These are phyloP conservation scores for Acipenser transmontanus DNA, from an alignment of 2,797 vertebrate species.

Conservation along the genomic window DNA sequence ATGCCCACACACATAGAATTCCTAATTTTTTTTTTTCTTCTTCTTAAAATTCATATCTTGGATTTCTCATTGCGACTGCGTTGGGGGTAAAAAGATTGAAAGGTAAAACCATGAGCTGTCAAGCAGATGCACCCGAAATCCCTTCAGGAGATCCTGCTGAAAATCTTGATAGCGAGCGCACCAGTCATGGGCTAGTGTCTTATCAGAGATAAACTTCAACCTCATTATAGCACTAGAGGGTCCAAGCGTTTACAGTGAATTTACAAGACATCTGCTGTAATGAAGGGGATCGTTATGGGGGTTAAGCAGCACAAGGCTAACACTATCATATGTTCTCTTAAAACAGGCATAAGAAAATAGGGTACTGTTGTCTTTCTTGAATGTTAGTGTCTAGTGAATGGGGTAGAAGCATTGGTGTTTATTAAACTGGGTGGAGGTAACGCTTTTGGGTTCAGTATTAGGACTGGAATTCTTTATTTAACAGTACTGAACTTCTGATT, in stretches of 20 bases:
- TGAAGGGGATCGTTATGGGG: constrained; percentile 13
- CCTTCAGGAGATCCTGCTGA: constrained; percentile 13
- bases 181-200: not conserved
- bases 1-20: too few relatives aligned
- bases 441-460: too few relatives aligned
- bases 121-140: not conserved
- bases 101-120: constrained; percentile 8
- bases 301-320: not conserved
- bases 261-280: constrained; percentile 6
- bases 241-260: constrained; percentile 5
- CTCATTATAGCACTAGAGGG: constrained; percentile 13
- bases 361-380: not conserved
- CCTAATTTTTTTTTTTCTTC: too few relatives aligned
- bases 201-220: constrained; percentile 11
- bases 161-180: constrained; percentile 1
- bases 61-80: too few relatives aligned
- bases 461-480: too few relatives aligned
- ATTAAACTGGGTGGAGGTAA: too few relatives aligned
- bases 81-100: not conserved
- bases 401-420: too few relatives aligned
- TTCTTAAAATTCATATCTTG: too few relatives aligned
- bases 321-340: not conserved
- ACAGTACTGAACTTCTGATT: too few relatives aligned
- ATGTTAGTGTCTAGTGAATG: too few relatives aligned
- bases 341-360: not conserved